Evolutionary conservation across 2,113 vertebrate genomes (phyloP).

Genomic region (Gallinago jamesoni): DNA sequence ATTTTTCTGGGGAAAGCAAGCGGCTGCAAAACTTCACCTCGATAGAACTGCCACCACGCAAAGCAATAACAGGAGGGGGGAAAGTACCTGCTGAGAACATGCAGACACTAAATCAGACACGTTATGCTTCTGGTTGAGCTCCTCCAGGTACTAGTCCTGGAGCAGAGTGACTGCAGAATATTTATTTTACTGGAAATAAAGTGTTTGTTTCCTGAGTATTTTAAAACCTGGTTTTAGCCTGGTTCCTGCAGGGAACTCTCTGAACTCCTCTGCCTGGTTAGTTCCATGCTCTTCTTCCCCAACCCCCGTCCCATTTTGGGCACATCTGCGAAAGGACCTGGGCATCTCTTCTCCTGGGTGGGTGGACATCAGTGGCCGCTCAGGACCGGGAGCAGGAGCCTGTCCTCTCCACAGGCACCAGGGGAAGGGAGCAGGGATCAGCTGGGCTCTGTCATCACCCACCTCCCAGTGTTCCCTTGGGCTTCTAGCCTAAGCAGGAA

Average conservation of each 20-base stretch:
- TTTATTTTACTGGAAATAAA: background rate
- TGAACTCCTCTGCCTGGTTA: background rate
- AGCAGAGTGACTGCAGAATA: background rate
- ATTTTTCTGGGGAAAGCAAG: background rate
- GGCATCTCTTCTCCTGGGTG: background rate
- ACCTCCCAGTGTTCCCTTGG: background rate
- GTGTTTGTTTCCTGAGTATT: background rate
- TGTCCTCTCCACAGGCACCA: accelerated
- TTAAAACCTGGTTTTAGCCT: background rate
- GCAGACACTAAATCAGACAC: background rate
- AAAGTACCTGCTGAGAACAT: background rate
- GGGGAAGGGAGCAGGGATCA: background rate
- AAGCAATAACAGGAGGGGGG: background rate
- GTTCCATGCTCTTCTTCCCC: background rate
- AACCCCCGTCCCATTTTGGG: background rate
- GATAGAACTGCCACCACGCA: background rate
- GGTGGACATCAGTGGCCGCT: background rate
- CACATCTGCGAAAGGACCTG: background rate
- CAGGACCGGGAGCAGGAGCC: background rate
- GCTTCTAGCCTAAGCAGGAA: background rate
- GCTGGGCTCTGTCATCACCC: background rate
- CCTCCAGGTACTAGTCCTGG: background rate
- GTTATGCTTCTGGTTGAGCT: background rate
- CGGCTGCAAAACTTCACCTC: background rate
- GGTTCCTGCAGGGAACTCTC: background rate